Base-by-base conservation (phyloP, 2,888 invertebrate species). In the Pasiphila rectangulata region DNA sequence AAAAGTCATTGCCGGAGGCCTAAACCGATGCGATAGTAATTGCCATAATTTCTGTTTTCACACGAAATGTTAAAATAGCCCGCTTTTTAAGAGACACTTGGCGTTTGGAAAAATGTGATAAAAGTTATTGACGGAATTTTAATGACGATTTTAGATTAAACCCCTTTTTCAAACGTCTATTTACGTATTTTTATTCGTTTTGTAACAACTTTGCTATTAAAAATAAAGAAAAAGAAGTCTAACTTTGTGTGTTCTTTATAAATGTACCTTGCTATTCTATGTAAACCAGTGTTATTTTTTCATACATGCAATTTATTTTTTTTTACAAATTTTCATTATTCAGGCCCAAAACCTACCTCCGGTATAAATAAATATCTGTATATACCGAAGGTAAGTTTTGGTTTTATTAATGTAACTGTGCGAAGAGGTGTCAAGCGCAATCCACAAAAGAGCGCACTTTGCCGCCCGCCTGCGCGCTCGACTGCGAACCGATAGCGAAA, bases 401-500 rank as follows among this genome's bases (percentile, higher is more conserved):
- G 21, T 39, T 34, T 34, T 34, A 27, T 39, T 41, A 12, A n/a
- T 17, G 23, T 12, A 19, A 36, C n/a, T 12, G 7, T 32, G 32
- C 7, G 15, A 10, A 35, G 34, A 35, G 17, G 39, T 37, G 45
- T 44, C 37, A 1, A 35, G 21, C 46, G 38, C 40, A 23, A 44
- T 48, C 54, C 40, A 48, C 37, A 51, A 52, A 48, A 46, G 45
- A 30, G 44, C 24, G 45, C 50, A 39, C 37, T 47, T 46, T 32
- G 34, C n/a, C 53, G 40, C 25, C 20, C 10, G 16, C 29, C 32
- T 44, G 55, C 46, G 51, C 57, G 30, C 53, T 59, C 59, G 55
- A 59, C 57, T 57, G 60, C 59, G 55, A 59, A 61, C 53, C 54
- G 62, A 66, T 67, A 67, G 61, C 61, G 55, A 62, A 64, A 62